phyloP scores from a whole-genome alignment of 2,888 invertebrate species.

The Noctua pronuba region DNA sequence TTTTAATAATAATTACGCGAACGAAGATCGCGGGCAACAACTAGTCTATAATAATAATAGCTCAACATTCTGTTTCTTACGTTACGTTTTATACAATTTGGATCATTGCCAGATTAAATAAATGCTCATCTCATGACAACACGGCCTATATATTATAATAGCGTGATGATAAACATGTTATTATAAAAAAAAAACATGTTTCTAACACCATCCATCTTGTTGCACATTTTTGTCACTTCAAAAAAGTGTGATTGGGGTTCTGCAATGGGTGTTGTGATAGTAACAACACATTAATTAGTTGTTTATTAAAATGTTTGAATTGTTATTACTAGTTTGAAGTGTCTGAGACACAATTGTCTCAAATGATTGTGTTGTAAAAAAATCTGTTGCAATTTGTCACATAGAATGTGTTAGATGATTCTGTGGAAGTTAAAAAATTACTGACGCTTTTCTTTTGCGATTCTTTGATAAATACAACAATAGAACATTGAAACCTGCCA shows the following conservation, averaged over 20 bases:
- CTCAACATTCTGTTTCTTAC: constrained; percentile 31
- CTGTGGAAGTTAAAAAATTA: neutral
- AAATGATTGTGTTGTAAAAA: constrained; percentile 16
- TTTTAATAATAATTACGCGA: too few species aligned
- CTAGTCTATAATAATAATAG: constrained; percentile 8
- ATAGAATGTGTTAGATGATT: neutral
- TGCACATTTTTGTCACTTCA: constrained; percentile 2
- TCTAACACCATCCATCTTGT: constrained; percentile 17
- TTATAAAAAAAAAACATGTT: constrained; percentile 31
- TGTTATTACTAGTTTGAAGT: neutral
- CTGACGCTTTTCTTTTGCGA: neutral
- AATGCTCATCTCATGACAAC: constrained; percentile 24
- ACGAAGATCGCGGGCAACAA: too few species aligned
- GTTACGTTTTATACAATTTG: constrained; percentile 54
- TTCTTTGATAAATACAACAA: neutral
- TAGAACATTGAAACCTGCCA: neutral
- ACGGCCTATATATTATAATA: constrained; percentile 33
- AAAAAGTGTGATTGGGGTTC: neutral
- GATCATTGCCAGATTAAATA: constrained; percentile 62
- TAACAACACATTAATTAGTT: neutral
- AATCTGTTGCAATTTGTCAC: neutral
- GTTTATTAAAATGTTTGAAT: neutral
- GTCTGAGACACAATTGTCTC: neutral
- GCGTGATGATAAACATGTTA: constrained; percentile 23
- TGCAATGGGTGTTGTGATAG: neutral